phyloP scores from a whole-genome alignment of 2,113 vertebrate genomes.

The Ictidomys tridecemlineatus region DNA sequence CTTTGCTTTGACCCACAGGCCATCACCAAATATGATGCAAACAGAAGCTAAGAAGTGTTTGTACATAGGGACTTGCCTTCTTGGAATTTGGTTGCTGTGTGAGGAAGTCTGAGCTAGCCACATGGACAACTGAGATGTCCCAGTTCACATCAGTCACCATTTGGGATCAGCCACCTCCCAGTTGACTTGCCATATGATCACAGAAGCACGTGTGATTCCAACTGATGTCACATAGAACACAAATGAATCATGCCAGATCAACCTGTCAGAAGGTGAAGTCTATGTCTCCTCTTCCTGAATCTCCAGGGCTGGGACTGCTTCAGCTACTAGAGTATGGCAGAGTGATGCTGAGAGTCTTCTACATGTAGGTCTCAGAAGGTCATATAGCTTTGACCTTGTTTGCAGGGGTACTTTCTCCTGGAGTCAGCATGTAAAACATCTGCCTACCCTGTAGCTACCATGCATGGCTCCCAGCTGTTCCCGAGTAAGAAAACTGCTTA shows the following conservation, averaged over 20 bases:
- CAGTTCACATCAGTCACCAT: background rate
- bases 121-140: background rate
- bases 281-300: background rate
- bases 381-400: background rate
- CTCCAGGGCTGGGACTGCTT: background rate
- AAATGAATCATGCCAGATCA: background rate
- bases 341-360: background rate
- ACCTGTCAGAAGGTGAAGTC: background rate
- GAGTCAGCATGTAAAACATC: too few relatives aligned
- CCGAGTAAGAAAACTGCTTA: background rate
- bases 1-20: background rate
- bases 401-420: background rate
- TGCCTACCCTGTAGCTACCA: background rate
- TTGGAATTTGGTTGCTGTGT: background rate
- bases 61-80: background rate
- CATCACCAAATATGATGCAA: background rate
- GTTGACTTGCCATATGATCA: background rate
- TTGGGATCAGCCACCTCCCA: background rate
- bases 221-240: background rate
- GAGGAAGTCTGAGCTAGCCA: constrained; percentile 16
- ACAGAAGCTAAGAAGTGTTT: background rate
- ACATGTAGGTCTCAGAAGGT: background rate
- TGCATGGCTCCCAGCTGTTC: background rate
- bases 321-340: background rate
- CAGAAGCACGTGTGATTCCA: background rate